A percentile compares a stretch with the other conserved stretches of the same genome.
These are phyloP conservation scores for Sinosuthora webbiana DNA, from an alignment of 2,113 vertebrate genomes.

Conservation along the genomic window DNA sequence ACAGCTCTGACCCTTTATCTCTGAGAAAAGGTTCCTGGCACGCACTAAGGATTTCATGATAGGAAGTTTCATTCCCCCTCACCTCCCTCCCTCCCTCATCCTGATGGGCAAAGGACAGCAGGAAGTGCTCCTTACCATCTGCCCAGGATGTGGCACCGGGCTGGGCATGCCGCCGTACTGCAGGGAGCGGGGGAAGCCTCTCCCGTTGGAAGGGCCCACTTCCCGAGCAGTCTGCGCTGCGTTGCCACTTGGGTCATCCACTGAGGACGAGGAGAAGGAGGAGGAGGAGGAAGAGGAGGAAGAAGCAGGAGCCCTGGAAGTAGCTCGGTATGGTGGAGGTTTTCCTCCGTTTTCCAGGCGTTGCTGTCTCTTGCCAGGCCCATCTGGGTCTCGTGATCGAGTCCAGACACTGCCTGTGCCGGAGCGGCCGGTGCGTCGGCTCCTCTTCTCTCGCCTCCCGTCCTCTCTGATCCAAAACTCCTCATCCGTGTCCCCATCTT, in stretches of 20 bases:
- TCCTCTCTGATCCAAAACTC: conserved; percentile 89
- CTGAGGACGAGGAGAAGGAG: conserved; percentile 47
- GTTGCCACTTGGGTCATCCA: conserved; percentile 42
- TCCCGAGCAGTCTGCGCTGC: conserved; percentile 51
- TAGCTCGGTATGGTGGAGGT: conserved; percentile 66
- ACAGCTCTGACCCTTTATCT: neutral
- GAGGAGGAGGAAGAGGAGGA: conserved; percentile 51
- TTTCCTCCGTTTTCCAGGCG: conserved; percentile 77
- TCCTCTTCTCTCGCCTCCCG: conserved; percentile 86
- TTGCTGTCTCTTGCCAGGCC: conserved; percentile 76
- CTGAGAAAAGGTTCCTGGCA: neutral
- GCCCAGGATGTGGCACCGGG: conserved; percentile 59
- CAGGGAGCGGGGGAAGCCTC: conserved; percentile 68
- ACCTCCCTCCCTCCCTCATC: neutral
- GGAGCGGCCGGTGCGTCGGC: conserved; percentile 71
- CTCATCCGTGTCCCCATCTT: conserved; percentile 96
- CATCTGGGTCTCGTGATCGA: conserved; percentile 78
- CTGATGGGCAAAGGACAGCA: neutral
- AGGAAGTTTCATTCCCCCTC: neutral
- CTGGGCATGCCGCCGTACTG: conserved; percentile 68
- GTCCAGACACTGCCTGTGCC: conserved; percentile 73
- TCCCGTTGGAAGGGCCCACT: conserved; percentile 64
- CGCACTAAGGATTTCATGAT: neutral
- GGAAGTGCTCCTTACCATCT: conserved; percentile 66
- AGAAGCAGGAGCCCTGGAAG: conserved; percentile 56